Evolutionary conservation across 2,113 vertebrate species (phyloP).

Genomic region (human): GRCh38 chr2:78508001-78508500

Average conservation of each 20-base stretch:
- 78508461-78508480: neutral
- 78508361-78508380: neutral
- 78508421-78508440: neutral
- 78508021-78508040: neutral
- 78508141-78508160: neutral
- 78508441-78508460: neutral
- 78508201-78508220: neutral
- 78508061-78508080: neutral
- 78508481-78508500: neutral
- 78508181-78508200: neutral
- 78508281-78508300: neutral
- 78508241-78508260: neutral
- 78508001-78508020: too few relatives aligned
- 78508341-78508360: neutral
- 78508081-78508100: neutral
- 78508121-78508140: neutral
- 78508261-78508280: neutral
- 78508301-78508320: neutral
- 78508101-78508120: neutral
- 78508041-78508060: neutral
- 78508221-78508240: neutral
- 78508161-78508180: neutral
- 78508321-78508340: neutral
- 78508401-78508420: neutral
- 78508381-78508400: neutral